Evolutionary conservation across 1,140 invertebrate species (phyloP).

Genomic region (Lordiphosa mommai): DNA sequence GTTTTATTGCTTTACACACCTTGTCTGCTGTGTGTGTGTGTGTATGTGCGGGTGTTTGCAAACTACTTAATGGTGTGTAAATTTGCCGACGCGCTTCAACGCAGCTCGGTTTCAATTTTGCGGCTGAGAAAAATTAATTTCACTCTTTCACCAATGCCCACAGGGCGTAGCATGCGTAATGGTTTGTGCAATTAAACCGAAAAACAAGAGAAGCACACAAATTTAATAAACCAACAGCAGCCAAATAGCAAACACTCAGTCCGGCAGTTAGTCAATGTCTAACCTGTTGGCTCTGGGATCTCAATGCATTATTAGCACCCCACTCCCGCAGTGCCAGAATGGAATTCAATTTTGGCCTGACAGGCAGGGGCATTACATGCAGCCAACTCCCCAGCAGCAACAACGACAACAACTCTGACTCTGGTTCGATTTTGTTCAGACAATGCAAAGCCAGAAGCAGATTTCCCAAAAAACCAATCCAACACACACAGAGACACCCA

Average conservation of each 20-base stretch:
- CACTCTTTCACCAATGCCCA: slow-evolving; percentile 15
- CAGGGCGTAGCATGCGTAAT: slow-evolving; percentile 46
- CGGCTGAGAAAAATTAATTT: slow-evolving; percentile 71
- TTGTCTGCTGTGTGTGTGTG: slow-evolving; percentile 20
- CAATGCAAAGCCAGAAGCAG: slow-evolving; percentile 17
- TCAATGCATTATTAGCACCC: slow-evolving; percentile 39
- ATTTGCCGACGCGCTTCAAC: slow-evolving; percentile 65
- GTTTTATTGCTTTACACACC: slow-evolving; percentile 55
- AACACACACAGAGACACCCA: too few species aligned
- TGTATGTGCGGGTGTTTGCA: slow-evolving; percentile 46
- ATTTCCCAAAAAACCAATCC: slow-evolving; percentile 6
- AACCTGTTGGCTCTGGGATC: slow-evolving; percentile 32
- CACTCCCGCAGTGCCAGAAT: slow-evolving; percentile 10
- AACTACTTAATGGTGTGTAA: slow-evolving; percentile 79
- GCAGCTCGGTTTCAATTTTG: slow-evolving; percentile 71
- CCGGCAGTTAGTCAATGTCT: slow-evolving; percentile 41
- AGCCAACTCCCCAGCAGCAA: slow-evolving; percentile 14
- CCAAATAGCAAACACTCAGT: slow-evolving; percentile 17
- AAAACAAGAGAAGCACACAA: slow-evolving; percentile 27
- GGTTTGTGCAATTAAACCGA: slow-evolving; percentile 46
- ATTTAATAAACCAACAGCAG: slow-evolving; percentile 52
- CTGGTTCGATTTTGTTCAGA: slow-evolving; percentile 9
- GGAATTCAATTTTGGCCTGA: slow-evolving; percentile 49
- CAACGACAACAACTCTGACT: background rate
- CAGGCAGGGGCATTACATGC: slow-evolving; percentile 35